A percentile compares a stretch with the other conserved stretches of the same genome.
Evolutionary conservation across 2,797 vertebrate genomes (phyloP).

Genomic region (Sebastes vulpes): DNA sequence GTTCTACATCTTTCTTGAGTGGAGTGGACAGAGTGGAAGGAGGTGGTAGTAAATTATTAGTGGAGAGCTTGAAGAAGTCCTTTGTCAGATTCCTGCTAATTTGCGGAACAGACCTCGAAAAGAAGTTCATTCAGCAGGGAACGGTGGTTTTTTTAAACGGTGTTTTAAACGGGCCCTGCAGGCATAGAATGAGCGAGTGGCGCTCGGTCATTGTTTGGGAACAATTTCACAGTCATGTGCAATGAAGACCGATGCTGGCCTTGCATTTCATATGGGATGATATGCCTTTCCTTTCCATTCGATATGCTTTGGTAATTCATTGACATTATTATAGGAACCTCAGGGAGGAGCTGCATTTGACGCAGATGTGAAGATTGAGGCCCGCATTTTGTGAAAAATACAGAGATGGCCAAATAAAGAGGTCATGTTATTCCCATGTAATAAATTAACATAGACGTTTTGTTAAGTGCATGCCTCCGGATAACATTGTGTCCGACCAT

Average conservation of each 20-base stretch:
- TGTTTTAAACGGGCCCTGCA: not conserved
- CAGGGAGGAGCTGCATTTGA: constrained; percentile 11
- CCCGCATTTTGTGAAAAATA: constrained; percentile 4
- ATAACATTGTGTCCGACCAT: not conserved
- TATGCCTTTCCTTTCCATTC: constrained; percentile 43
- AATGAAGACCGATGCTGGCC: constrained; percentile 31
- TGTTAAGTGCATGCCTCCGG: not conserved
- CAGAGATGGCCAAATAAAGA: not conserved
- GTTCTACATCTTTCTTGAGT: not conserved
- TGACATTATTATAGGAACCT: constrained; percentile 31
- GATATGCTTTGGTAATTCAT: constrained; percentile 46
- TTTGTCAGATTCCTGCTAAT: not conserved
- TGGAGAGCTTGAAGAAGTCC: not conserved
- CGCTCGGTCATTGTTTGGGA: constrained; percentile 44
- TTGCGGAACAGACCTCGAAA: constrained; percentile 16
- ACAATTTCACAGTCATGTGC: constrained; percentile 42
- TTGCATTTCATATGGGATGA: constrained; percentile 43
- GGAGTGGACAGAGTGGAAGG: not conserved
- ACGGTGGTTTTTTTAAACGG: not conserved
- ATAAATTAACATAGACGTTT: not conserved
- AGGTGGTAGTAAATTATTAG: not conserved
- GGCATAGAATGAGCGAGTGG: not conserved
- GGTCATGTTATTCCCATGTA: not conserved
- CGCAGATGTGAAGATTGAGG: constrained; percentile 22
- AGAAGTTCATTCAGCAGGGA: not conserved